Evolutionary conservation across 2,797 vertebrate genomes (phyloP).

Genomic region (Cyprinella venusta): DNA sequence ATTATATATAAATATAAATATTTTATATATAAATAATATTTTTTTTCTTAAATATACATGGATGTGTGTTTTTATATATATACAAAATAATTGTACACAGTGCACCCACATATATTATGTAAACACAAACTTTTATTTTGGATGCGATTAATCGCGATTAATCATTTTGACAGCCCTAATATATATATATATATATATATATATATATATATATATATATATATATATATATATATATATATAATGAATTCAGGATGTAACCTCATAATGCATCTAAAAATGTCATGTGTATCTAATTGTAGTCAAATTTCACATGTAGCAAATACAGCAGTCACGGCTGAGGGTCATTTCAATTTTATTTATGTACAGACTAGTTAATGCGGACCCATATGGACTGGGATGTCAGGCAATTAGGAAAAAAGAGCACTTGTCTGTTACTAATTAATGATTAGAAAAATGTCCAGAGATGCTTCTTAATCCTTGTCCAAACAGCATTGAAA

Average conservation of each 20-base stretch:
- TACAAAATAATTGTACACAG: too few species aligned
- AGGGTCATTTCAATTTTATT: background rate
- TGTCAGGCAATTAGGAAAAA: constrained; percentile 46
- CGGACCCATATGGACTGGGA: constrained; percentile 65
- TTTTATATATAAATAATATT: too few species aligned
- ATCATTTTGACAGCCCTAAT: too few species aligned
- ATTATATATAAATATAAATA: too few species aligned
- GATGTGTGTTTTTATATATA: too few species aligned
- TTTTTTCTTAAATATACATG: too few species aligned
- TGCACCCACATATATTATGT: too few species aligned
- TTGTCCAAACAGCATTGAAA: constrained; percentile 67
- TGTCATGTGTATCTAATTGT: background rate
- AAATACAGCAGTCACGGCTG: background rate
- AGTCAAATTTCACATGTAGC: background rate
- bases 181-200: too few species aligned
- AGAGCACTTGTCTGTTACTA: constrained; percentile 62
- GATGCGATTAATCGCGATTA: too few species aligned
- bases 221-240: background rate
- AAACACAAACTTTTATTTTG: too few species aligned
- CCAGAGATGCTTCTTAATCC: constrained; percentile 69
- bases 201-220: too few species aligned
- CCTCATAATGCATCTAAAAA: background rate
- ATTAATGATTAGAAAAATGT: constrained; percentile 63
- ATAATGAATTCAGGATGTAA: background rate
- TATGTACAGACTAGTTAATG: constrained; percentile 35